Percentiles rank a stretch among this genome's conserved stretches.
phyloP scores from a whole-genome alignment of 2,888 invertebrate species.

The Habrosyne pyritoides region DNA sequence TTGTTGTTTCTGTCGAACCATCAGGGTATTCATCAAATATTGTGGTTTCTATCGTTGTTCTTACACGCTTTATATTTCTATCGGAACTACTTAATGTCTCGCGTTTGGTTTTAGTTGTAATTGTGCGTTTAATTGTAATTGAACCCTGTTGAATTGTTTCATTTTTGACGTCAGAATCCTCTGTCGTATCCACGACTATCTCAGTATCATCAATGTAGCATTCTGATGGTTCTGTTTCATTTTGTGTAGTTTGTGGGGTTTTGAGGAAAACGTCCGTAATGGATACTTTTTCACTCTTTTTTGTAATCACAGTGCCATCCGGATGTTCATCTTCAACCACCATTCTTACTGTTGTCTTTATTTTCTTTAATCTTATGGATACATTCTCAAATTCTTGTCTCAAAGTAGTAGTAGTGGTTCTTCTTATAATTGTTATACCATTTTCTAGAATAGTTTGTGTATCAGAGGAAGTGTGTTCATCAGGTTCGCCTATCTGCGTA shows the following conservation, averaged over 20 bases:
- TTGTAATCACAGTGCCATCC: constrained; percentile 69
- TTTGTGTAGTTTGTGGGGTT: constrained; percentile 33
- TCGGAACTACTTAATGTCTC: constrained; percentile 79
- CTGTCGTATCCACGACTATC: constrained; percentile 67
- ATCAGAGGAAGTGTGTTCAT: constrained; percentile 50
- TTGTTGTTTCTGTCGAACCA: constrained; percentile 82
- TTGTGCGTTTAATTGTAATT: constrained; percentile 63
- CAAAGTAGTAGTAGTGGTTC: constrained; percentile 62
- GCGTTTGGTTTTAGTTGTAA: constrained; percentile 74
- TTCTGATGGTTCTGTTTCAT: constrained; percentile 45
- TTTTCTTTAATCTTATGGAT: constrained; percentile 52
- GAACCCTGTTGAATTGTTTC: constrained; percentile 65
- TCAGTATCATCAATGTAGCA: constrained; percentile 60
- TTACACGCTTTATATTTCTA: constrained; percentile 79
- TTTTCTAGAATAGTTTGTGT: constrained; percentile 55
- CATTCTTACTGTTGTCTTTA: constrained; percentile 63
- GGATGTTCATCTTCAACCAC: constrained; percentile 69
- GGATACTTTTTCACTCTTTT: constrained; percentile 72
- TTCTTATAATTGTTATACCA: constrained; percentile 57
- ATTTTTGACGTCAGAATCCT: constrained; percentile 68
- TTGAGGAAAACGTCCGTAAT: constrained; percentile 63
- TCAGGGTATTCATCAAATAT: constrained; percentile 77
- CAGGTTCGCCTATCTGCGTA: constrained; percentile 51
- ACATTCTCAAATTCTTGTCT: constrained; percentile 64
- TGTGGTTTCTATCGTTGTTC: constrained; percentile 82